phyloP scores from a whole-genome alignment of 2,113 vertebrate species.

The Phylloscopus whistleri region DNA sequence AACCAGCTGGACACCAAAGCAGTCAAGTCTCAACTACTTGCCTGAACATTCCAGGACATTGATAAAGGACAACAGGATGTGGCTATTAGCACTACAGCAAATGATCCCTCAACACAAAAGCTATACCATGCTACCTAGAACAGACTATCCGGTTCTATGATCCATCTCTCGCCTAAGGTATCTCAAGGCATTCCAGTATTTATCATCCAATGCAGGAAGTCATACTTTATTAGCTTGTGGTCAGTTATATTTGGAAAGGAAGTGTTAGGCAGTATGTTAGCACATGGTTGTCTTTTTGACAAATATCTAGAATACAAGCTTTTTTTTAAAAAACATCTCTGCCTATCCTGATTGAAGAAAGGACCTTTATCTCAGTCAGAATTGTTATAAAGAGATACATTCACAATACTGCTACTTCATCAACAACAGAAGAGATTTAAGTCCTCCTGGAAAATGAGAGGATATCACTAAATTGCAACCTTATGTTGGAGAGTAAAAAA shows the following conservation, averaged over 20 bases:
- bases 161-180: not conserved
- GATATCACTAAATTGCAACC: not conserved
- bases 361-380: not conserved
- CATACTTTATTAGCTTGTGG: not conserved
- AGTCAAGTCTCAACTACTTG: not conserved
- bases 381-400: not conserved
- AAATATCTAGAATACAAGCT: not conserved
- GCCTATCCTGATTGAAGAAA: not conserved
- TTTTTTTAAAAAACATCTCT: not conserved
- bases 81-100: not conserved
- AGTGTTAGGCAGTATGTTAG: not conserved
- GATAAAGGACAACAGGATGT: not conserved
- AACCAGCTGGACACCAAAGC: not conserved
- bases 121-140: not conserved
- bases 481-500: not conserved
- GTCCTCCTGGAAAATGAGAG: not conserved
- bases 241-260: not conserved
- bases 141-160: not conserved
- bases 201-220: not conserved
- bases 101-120: not conserved
- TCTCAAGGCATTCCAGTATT: not conserved
- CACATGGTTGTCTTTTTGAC: not conserved
- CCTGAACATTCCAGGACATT: not conserved
- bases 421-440: not conserved
- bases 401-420: not conserved